Base-by-base conservation (phyloP, 2,888 invertebrate species). In the Dugesia japonica region DNA sequence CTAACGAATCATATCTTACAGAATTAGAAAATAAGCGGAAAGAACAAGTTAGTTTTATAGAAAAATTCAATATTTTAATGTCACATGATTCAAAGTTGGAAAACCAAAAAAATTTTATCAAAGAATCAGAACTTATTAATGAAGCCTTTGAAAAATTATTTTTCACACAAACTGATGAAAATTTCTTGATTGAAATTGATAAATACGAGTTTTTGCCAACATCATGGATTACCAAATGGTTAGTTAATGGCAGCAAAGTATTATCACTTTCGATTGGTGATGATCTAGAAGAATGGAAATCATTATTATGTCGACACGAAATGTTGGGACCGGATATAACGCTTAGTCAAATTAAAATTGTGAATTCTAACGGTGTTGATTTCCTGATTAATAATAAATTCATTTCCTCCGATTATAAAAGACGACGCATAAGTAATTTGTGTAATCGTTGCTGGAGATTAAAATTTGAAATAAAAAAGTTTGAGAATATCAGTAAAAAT, bases 401-500 rank as follows among this genome's bases (percentile, higher is more conserved):
- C 56, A 56, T 56, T 56, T 56, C 56, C 20, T 1, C 1, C n/a
- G 17, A 4, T 4, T 56, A 56, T n/a, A 56, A 56, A n/a, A 4
- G 56, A 23, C 4, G n/a, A 20, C 56, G 56, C 7, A 20, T 56
- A 23, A 13, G 9, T 13, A 23, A 56, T 56, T 56, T 56, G 4
- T 56, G 56, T n/a, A 23, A n/a, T 56, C 4, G 23, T 9, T 56
- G 56, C 17, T 56, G 56, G 56, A 4, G 56, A 13, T 23, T 56
- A 7, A 56, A 56, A 23, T 56, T 56, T n/a, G 56, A 56, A 56
- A 56, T 56, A 9, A 56, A 56, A n/a, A 56, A 56, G n/a, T 56
- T 56, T n/a, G 56, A 56, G n/a, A 56, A 56, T 56, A 56, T 56
- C 56, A 56, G 56, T 56, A 4, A n/a, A 56, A 56, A 56, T 56